Percentiles rank a stretch among this genome's conserved stretches.
phyloP scores from a whole-genome alignment of 2,888 invertebrate species.

The Limnephilus rhombicus region DNA sequence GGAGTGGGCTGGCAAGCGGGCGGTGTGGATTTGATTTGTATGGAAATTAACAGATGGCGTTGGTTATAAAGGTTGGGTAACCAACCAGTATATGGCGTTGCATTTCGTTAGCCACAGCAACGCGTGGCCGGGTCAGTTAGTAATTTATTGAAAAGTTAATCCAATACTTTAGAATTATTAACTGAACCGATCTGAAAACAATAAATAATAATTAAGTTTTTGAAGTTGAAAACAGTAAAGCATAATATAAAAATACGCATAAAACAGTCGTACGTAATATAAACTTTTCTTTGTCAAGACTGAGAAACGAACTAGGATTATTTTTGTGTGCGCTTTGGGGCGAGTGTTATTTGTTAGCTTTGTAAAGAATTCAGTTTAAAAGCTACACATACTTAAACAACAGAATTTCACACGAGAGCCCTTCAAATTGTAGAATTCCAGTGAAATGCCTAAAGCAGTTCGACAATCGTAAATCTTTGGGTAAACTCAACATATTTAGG shows the following conservation, averaged over 20 bases:
- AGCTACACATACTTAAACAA: not conserved
- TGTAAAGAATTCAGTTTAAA: not conserved
- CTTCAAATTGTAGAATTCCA: conserved; percentile 11
- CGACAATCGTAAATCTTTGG: conserved; percentile 33
- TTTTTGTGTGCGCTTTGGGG: not conserved
- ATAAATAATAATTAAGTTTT: too few species aligned
- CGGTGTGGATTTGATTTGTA: too few species aligned
- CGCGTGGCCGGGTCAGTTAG: too few species aligned
- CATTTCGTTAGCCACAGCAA: too few species aligned
- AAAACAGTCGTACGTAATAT: not conserved
- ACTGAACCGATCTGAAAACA: too few species aligned
- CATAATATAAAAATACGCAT: not conserved
- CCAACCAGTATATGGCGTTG: too few species aligned
- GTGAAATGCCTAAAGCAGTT: not conserved
- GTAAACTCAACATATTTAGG: conserved; percentile 33
- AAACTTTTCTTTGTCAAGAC: not conserved
- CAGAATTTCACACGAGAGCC: conserved; percentile 5
- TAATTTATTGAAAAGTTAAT: too few species aligned
- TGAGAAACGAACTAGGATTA: not conserved
- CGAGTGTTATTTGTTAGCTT: not conserved
- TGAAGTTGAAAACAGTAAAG: too few species aligned
- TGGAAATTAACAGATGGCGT: too few species aligned
- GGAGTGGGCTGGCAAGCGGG: too few species aligned
- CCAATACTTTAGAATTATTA: too few species aligned
- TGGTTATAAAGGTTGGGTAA: too few species aligned